Base-by-base conservation (phyloP, 2,797 vertebrate species). In the Gymnocypris eckloni region DNA sequence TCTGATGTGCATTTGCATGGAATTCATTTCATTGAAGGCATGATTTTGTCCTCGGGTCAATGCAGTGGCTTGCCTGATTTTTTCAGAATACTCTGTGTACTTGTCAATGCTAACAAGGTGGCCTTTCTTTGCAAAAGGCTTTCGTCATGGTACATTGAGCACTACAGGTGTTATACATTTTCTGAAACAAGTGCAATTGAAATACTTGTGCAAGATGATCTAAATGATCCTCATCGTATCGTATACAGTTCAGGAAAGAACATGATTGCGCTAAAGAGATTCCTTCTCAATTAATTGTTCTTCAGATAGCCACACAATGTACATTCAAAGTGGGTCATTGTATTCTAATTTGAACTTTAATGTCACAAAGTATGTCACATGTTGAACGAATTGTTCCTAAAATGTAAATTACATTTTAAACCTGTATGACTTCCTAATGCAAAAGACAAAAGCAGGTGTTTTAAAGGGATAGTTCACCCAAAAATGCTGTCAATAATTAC, bases 211-310 rank as follows among this genome's bases (percentile, higher is more conserved):
- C 2, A 28, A 1, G 28, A 28, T 1, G 83, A 79, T 43, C 66
- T 70, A 10, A 70, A 69, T 52, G 73, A 85, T 79, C 28, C 43
- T 41, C 50, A 83, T 11, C 81, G 70, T 73, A 11, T 83, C 54
- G 1, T 83, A 83, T 61, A 11, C 28, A 45, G 81, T 79, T 78
- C 81, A 86, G 22, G 41, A 52, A 79, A 86, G 22, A 28, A 52
- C 43, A 52, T 86, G 73, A 41, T 83, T 45, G 52, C 22, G 2
- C 20, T 81, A 72, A 73, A 86, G 69, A 75, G 22, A 25, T 28
- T 48, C 43, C 6, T 75, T 28, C 28, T 75, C 72, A n/a, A 25
- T 52, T 75, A 48, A 75, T 50, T 75, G 43, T 75, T 75, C 25
- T 50, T 75, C 72, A 75, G 13, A 50, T 75, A 33, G 25, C 72